These are phyloP conservation scores for Aphyosemion australe DNA, from an alignment of 2,113 vertebrate genomes.

Conservation along the genomic window DNA sequence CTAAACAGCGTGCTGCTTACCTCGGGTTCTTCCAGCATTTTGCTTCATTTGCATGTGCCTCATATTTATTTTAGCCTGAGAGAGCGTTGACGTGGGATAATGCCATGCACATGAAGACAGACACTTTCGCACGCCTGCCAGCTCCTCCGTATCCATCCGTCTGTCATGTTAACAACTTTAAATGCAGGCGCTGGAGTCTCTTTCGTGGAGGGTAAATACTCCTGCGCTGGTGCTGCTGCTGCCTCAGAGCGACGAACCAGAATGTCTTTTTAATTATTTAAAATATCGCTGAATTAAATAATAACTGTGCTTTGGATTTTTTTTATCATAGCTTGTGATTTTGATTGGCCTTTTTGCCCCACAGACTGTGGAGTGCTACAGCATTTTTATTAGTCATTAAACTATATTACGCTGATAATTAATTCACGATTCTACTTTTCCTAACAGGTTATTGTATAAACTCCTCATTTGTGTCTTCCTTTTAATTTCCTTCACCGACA, in stretches of 20 bases:
- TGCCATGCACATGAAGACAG: conserved; percentile 46
- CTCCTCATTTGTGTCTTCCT: conserved; percentile 16
- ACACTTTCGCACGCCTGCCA: conserved; percentile 50
- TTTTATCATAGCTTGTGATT: conserved; percentile 29
- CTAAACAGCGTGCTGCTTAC: conserved; percentile 39
- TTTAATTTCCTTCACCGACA: conserved; percentile 19
- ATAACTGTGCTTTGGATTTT: conserved; percentile 39
- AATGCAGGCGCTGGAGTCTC: conserved; percentile 47
- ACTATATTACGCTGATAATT: conserved; percentile 51
- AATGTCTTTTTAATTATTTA: conserved; percentile 56
- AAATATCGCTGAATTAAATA: conserved; percentile 55
- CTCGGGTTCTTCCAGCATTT: conserved; percentile 51
- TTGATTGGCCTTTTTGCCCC: conserved; percentile 38
- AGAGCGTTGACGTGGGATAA: conserved; percentile 58
- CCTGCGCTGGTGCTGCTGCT: conserved; percentile 11
- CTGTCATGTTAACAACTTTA: conserved; percentile 71
- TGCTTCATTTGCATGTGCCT: conserved; percentile 73
- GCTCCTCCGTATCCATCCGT: conserved; percentile 50
- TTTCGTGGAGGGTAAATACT: conserved; percentile 54
- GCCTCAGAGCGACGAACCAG: conserved; percentile 40
- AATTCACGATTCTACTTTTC: conserved; percentile 50
- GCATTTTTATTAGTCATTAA: conserved; percentile 54
- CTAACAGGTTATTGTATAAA: conserved; percentile 14
- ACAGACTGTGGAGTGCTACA: conserved; percentile 21
- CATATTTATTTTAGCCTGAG: conserved; percentile 65